A percentile compares a stretch with the other conserved stretches of the same genome.
Conservation (phyloP, 2,797 vertebrate genomes). For the Darevskia mixta region DNA sequence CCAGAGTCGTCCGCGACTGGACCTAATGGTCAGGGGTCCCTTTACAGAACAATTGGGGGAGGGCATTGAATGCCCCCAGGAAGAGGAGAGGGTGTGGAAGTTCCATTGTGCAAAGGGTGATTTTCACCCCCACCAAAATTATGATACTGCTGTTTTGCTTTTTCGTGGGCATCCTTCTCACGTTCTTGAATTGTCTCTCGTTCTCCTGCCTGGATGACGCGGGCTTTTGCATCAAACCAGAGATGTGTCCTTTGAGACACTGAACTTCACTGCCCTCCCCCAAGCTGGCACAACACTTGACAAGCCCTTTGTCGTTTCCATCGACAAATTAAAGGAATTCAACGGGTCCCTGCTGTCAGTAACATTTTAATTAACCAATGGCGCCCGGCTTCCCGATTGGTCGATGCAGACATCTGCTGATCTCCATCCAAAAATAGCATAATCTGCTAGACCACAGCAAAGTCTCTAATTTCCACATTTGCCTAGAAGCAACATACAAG, state of each 20-base stretch:
- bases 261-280: not conserved
- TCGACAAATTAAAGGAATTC: not conserved
- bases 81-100: too few relatives aligned
- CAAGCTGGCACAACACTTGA: not conserved
- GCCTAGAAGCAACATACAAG: slow-evolving; percentile 50
- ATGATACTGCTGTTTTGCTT: too few relatives aligned
- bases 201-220: not conserved
- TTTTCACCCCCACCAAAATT: too few relatives aligned
- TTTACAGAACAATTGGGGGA: too few relatives aligned
- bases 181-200: too few relatives aligned
- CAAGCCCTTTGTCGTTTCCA: slow-evolving; percentile 5
- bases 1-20: too few relatives aligned
- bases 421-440: slow-evolving; percentile 37
- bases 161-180: too few relatives aligned
- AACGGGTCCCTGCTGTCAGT: slow-evolving; percentile 35
- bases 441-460: slow-evolving; percentile 39
- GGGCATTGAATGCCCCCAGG: too few relatives aligned
- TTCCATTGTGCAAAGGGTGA: too few relatives aligned
- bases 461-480: slow-evolving; percentile 51
- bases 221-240: not conserved
- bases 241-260: not conserved
- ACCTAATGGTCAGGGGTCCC: too few relatives aligned
- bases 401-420: slow-evolving; percentile 30
- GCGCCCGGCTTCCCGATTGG: slow-evolving; percentile 12
- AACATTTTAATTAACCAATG: slow-evolving; percentile 30